These are phyloP conservation scores for Dolichomitus sp. DNA, from an alignment of 2,888 invertebrate species.

Conservation along the genomic window DNA sequence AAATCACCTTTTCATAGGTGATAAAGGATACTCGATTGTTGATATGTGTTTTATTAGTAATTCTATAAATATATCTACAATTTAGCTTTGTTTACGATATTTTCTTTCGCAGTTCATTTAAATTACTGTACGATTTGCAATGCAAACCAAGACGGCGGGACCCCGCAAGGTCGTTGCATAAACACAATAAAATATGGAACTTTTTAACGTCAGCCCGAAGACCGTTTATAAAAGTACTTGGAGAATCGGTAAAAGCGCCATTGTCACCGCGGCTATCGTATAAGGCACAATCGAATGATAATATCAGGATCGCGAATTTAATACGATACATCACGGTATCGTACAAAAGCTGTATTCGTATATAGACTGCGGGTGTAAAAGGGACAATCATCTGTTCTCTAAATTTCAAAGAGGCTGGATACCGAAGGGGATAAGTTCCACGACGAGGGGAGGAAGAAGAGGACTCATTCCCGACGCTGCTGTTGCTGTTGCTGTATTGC, in stretches of 20 bases:
- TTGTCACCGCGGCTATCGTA: conserved; percentile 45
- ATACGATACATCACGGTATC: conserved; percentile 1
- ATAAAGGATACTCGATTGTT: not conserved
- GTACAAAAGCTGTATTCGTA: not conserved
- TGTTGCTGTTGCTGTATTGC: conserved; percentile 3
- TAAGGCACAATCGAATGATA: conserved; percentile 15
- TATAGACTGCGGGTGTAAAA: conserved; percentile 3
- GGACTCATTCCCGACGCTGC: conserved; percentile 23
- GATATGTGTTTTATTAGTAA: not conserved
- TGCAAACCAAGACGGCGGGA: conserved; percentile 72
- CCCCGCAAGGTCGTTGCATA: conserved; percentile 76
- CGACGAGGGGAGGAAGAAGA: conserved; percentile 22
- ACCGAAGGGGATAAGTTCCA: conserved; percentile 23
- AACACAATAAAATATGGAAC: conserved; percentile 71
- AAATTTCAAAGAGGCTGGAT: conserved; percentile 30
- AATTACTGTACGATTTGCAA: conserved; percentile 72
- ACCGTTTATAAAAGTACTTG: conserved; percentile 74
- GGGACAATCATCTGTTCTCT: not conserved
- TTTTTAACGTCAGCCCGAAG: conserved; percentile 59
- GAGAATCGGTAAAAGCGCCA: conserved; percentile 37
- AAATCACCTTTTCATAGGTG: not conserved
- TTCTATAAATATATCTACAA: conserved; percentile 1
- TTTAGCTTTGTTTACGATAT: conserved; percentile 12
- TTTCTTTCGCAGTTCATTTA: conserved; percentile 29
- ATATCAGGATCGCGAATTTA: not conserved